Base-by-base conservation (phyloP, 2,113 vertebrate species). In the Salvator merianae region DNA sequence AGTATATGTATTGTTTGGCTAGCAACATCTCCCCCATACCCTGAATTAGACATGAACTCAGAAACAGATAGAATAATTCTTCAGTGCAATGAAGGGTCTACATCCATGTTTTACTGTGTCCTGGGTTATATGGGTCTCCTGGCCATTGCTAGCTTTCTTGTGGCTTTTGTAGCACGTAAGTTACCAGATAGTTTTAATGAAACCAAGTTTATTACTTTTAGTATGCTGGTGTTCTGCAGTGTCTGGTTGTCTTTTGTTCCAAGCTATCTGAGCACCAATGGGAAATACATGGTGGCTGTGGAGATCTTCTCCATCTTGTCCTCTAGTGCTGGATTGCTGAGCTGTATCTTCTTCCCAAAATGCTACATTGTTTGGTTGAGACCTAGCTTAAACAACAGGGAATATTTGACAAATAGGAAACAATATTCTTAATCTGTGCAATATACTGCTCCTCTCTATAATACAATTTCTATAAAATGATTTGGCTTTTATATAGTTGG, bases 181-280 rank as follows among this genome's bases (percentile, higher is more conserved):
- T n/a, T 76, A 18, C 73, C 73, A 32, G 73, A 76, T 14, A 53
- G 24, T 30, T 76, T 76, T 7, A 76, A 76, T 53, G 73, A 76
- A 22, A 43, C 73, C 73, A 76, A 76, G 47, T 76, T 76, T 18
- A 76, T 76, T 8, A 76, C 73, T 30, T 76, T 76, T 47, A 76
- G 73, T 7, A 76, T 76, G 73, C 13, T 76, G 24, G 1, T 71
- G 6, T 71, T 71, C 20, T 71, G 69, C 34, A 71, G 69, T 38
- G 69, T 71, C 38, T 71, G 43, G 43, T 47, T 47, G 43, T 47
- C 43, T 47, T 47, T 47, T 47, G 43, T 47, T 47, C 43, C 43
- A 6, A 47, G 43, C 43, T 47, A 47, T 47, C 43, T 47, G 43
- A 47, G 43, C 43, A 47, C 43, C 43, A 47, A 47, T 6, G 43